These are phyloP conservation scores for Paracanthobrama guichenoti DNA, from an alignment of 2,113 vertebrate genomes.

Conservation along the genomic window DNA sequence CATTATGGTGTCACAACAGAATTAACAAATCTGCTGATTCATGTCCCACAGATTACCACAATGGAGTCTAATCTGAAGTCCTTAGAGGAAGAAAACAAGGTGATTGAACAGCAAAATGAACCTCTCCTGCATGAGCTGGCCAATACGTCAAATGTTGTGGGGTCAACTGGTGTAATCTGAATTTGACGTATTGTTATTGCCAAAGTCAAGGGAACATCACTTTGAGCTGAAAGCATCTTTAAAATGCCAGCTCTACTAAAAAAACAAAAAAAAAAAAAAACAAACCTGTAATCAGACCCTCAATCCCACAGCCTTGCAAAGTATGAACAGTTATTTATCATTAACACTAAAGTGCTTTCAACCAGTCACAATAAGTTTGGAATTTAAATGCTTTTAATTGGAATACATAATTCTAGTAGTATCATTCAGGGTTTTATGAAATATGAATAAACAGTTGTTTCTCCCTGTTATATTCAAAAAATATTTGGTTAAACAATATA, in stretches of 20 bases:
- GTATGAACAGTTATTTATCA: not conserved
- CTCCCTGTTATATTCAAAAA: not conserved
- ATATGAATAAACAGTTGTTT: not conserved
- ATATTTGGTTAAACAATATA: not conserved
- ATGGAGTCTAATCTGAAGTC: slow-evolving; percentile 99
- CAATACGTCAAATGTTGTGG: slow-evolving; percentile 55
- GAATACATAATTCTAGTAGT: not conserved
- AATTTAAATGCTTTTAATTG: not conserved
- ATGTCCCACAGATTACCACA: slow-evolving; percentile 87
- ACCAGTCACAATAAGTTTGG: not conserved
- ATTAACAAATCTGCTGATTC: slow-evolving; percentile 48
- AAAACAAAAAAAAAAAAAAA: not conserved
- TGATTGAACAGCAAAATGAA: slow-evolving; percentile 99
- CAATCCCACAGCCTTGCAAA: not conserved
- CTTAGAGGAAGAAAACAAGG: slow-evolving; percentile 99
- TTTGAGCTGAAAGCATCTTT: no score
- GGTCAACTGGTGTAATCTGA: not conserved
- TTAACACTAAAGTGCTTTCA: not conserved
- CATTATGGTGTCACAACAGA: not conserved
- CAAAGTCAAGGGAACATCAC: no score
- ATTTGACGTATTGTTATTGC: not conserved
- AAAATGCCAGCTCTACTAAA: not conserved
- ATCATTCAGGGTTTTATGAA: not conserved
- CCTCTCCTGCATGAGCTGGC: slow-evolving; percentile 98
- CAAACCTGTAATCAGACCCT: not conserved